These are phyloP conservation scores for Patella ulyssiponensis DNA, from an alignment of 2,888 invertebrate genomes.

Conservation along the genomic window DNA sequence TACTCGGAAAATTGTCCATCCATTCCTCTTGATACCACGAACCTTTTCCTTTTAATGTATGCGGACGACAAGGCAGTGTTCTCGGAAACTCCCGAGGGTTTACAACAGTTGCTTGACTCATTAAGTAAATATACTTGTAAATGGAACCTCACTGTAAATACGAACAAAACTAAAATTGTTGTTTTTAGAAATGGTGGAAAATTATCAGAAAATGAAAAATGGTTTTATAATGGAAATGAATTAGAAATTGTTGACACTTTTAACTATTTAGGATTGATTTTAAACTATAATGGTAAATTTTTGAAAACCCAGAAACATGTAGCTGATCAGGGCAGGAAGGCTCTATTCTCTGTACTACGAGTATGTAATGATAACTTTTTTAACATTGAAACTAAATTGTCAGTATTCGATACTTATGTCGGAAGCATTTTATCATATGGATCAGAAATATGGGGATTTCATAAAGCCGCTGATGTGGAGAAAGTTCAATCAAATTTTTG, in stretches of 20 bases:
- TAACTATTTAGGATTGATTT: slow-evolving; percentile 11
- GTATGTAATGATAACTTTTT: slow-evolving; percentile 12
- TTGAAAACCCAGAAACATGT: slow-evolving; percentile 25
- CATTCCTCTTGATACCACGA: neutral
- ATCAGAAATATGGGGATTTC: slow-evolving; percentile 25
- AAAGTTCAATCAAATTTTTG: too few relatives aligned
- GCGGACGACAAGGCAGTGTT: neutral
- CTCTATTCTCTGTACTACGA: neutral
- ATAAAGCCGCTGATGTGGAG: too few relatives aligned
- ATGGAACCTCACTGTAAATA: neutral
- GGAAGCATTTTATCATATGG: slow-evolving; percentile 13
- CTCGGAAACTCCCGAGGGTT: neutral
- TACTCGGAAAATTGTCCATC: neutral
- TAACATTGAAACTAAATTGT: slow-evolving; percentile 11
- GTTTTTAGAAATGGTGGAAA: neutral
- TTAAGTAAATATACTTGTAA: neutral
- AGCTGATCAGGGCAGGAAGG: slow-evolving; percentile 19
- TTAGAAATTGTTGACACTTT: slow-evolving; percentile 17
- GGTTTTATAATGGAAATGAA: neutral
- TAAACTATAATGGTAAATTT: slow-evolving; percentile 27
- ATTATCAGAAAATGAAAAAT: neutral
- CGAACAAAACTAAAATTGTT: slow-evolving; percentile 4
- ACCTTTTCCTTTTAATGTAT: neutral
- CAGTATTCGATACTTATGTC: slow-evolving; percentile 20
- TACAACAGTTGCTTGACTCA: neutral